Evolutionary conservation across 1,140 invertebrate genomes (phyloP).

Genomic region (Drosophila dunni): DNA sequence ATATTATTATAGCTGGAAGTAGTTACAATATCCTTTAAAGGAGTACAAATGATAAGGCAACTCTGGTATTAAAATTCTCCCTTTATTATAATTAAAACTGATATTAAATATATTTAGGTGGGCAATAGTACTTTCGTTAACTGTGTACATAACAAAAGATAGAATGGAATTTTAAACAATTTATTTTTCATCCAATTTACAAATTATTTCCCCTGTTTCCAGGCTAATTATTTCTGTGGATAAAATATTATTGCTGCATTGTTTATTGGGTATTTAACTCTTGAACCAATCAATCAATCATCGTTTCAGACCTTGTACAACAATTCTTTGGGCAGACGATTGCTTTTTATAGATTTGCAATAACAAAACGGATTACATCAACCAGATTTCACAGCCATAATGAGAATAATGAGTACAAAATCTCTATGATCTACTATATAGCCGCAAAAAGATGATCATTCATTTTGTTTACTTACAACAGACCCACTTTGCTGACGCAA

Average conservation of each 20-base stretch:
- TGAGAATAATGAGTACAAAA: constrained; percentile 25
- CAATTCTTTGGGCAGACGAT: constrained; percentile 5
- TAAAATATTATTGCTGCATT: background rate
- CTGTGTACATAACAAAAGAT: too few relatives aligned
- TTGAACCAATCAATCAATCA: background rate
- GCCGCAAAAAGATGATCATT: constrained; percentile 17
- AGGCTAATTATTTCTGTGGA: too few relatives aligned
- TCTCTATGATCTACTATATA: constrained; percentile 21
- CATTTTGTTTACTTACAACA: constrained; percentile 42
- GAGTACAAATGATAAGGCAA: too few relatives aligned
- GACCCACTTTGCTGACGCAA: constrained; percentile 44
- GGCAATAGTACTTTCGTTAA: too few relatives aligned
- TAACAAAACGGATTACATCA: constrained; percentile 18
- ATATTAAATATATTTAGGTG: too few relatives aligned
- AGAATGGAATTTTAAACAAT: too few relatives aligned
- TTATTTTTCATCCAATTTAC: too few relatives aligned
- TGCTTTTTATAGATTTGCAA: constrained; percentile 14
- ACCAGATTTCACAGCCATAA: constrained; percentile 7
- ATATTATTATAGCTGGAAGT: too few relatives aligned
- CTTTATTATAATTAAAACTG: too few relatives aligned
- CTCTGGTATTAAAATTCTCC: too few relatives aligned
- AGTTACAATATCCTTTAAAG: too few relatives aligned
- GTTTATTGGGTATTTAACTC: constrained; percentile 4
- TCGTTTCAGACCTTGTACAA: constrained; percentile 15
- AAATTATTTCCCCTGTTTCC: too few relatives aligned